A percentile compares a stretch with the other conserved stretches of the same genome.
Conservation (phyloP, 1,140 invertebrate species). For the Phymastichus coffea region DNA sequence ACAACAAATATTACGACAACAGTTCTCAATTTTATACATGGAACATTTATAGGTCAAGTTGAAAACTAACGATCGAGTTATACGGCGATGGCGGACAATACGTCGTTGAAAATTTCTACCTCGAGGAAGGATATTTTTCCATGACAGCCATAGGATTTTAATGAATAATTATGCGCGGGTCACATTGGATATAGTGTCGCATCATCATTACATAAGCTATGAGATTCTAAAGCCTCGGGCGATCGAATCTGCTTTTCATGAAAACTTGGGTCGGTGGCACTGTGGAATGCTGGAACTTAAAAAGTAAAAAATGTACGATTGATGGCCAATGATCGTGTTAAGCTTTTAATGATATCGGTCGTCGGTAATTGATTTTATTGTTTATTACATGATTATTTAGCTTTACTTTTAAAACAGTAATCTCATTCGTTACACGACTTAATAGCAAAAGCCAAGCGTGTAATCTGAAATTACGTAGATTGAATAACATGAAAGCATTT, state of each 20-base stretch:
- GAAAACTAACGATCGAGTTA: slow-evolving; percentile 18
- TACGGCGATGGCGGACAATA: slow-evolving; percentile 15
- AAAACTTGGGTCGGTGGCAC: not conserved
- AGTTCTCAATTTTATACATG: no score
- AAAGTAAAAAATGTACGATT: slow-evolving; percentile 2
- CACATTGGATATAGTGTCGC: not conserved
- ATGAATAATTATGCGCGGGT: slow-evolving; percentile 20
- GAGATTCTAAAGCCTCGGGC: slow-evolving; percentile 2
- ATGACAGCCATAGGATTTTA: not conserved
- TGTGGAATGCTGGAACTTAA: not conserved
- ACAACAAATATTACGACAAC: no score
- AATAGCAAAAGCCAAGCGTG: no score
- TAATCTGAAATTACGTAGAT: no score
- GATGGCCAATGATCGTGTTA: not conserved
- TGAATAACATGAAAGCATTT: no score
- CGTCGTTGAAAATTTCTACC: slow-evolving; percentile 12
- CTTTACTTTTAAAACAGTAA: no score
- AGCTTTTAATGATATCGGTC: no score
- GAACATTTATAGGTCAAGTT: no score
- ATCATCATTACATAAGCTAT: slow-evolving; percentile 11
- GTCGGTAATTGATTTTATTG: no score
- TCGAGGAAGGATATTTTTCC: not conserved
- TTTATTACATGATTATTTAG: no score
- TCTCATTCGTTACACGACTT: no score
- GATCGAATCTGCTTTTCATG: not conserved